Conservation (phyloP, 2,888 invertebrate species). For the Yponomeuta evonymella region DNA sequence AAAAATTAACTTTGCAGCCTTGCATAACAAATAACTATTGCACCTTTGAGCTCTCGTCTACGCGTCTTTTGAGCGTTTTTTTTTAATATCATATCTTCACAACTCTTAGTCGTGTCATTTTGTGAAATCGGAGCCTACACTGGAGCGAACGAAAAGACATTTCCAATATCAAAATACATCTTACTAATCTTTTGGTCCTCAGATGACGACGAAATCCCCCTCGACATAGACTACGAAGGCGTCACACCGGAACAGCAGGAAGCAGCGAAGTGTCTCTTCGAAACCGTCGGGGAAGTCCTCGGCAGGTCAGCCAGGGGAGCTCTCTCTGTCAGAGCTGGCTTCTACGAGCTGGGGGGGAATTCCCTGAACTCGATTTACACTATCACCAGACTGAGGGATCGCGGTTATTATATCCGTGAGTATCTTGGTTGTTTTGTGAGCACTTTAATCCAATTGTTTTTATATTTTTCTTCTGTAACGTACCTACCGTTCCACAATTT, state of each 20-base stretch:
- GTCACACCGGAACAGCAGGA: conserved; percentile 75
- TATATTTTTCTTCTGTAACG: neutral
- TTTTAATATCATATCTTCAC: too few relatives aligned
- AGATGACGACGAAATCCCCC: conserved; percentile 73
- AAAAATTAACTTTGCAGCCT: too few relatives aligned
- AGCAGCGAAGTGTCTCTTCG: conserved; percentile 82
- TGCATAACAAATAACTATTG: too few relatives aligned
- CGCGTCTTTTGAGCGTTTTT: too few relatives aligned
- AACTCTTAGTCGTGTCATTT: too few relatives aligned
- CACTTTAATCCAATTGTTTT: too few relatives aligned
- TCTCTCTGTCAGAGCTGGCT: conserved; percentile 81
- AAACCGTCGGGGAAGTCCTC: conserved; percentile 83
- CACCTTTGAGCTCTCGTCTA: too few relatives aligned
- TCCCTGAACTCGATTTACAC: conserved; percentile 91
- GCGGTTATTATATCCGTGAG: conserved; percentile 85
- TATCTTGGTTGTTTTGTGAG: conserved; percentile 14
- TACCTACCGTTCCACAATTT: neutral
- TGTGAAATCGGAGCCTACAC: too few relatives aligned
- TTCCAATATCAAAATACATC: too few relatives aligned
- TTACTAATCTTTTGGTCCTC: conserved; percentile 14
- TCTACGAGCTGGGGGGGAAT: conserved; percentile 91
- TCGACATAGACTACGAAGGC: conserved; percentile 81
- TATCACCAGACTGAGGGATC: conserved; percentile 84
- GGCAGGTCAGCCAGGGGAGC: conserved; percentile 78
- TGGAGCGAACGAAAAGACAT: too few relatives aligned